Base-by-base conservation (phyloP, 2,113 vertebrate species). In the Leiothrix lutea region DNA sequence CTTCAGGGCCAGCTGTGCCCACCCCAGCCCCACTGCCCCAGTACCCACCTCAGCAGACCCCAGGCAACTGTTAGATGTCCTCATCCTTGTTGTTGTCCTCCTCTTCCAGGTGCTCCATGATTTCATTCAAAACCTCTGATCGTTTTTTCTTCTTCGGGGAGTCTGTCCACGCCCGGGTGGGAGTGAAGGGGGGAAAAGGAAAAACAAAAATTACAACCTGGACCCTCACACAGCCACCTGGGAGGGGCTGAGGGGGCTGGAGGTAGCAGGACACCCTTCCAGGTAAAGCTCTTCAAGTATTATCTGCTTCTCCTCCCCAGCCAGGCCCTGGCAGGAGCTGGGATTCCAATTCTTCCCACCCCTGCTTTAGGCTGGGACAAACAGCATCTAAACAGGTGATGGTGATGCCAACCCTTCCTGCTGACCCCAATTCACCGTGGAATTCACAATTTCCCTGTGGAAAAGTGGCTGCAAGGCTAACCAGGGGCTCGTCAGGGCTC, bases 101-200 rank as follows among this genome's bases (percentile, higher is more conserved):
- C 65, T 98, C 98, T 92, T 99, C 99, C 98, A 99, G 98, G 31
- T 98, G 98, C 94, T 98, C 98, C 97, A 99, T 66, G 96, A 99
- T 99, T 94, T 98, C 98, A 70, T 98, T 99, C 97, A 99, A 82
- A 77, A 98, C 67, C 29, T 98, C 97, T 0, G 98, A 95, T 73
- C 84, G 98, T 86, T 98, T 98, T 21, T 95, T 98, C 97, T 98
- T 99, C 96, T 98, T 98, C 0, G 97, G 95, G 57, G 97, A 83
- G 73, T 98, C 99, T 99, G 97, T 53, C 60, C 67, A 86, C 62
- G 73, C 38, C 64, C 75, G 2, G 77, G 86, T 26, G 77, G 92
- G 6, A 84, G 50, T 4, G 0, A 80, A 50, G 23, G 24, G 20
- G 9, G 71, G 9, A 80, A 73, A 61, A 91, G 73, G 33, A 77